A percentile compares a stretch with the other conserved stretches of the same genome.
Evolutionary conservation across 2,113 vertebrate genomes (phyloP).

Genomic region (Noturus placidus): DNA sequence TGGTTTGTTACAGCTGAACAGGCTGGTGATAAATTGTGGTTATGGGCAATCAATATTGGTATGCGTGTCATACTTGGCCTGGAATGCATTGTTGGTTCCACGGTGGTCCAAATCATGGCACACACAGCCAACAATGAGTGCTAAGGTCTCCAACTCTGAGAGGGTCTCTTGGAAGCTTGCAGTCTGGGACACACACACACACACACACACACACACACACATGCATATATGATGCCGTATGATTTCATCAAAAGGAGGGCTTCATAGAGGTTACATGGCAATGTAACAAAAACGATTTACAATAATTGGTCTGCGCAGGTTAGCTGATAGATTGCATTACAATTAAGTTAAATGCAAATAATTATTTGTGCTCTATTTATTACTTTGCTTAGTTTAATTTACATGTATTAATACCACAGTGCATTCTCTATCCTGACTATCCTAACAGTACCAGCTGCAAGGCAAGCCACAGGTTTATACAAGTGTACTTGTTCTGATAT

Average conservation of each 20-base stretch:
- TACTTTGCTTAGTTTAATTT: background rate
- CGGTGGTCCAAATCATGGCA: conserved; percentile 99
- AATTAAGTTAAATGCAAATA: background rate
- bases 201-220: background rate
- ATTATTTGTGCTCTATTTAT: background rate
- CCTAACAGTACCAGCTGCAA: background rate
- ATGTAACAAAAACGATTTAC: background rate
- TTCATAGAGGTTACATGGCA: background rate
- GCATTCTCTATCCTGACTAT: background rate
- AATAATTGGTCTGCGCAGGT: background rate
- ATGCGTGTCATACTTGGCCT: conserved; percentile 88
- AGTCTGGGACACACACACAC: conserved; percentile 71
- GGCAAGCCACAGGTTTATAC: background rate
- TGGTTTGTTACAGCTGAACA: background rate
- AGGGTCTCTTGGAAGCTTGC: conserved; percentile 96
- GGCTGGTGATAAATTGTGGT: background rate
- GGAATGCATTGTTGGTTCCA: conserved; percentile 99
- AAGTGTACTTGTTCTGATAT: background rate
- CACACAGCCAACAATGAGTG: conserved; percentile 95
- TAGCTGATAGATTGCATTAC: background rate
- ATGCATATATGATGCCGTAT: background rate
- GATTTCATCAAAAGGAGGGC: background rate
- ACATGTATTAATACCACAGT: background rate
- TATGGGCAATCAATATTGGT: background rate
- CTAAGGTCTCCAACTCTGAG: conserved; percentile 93